A percentile compares a stretch with the other conserved stretches of the same genome.
These are phyloP conservation scores for Columbina picui DNA, from an alignment of 2,113 vertebrate species.

Conservation along the genomic window DNA sequence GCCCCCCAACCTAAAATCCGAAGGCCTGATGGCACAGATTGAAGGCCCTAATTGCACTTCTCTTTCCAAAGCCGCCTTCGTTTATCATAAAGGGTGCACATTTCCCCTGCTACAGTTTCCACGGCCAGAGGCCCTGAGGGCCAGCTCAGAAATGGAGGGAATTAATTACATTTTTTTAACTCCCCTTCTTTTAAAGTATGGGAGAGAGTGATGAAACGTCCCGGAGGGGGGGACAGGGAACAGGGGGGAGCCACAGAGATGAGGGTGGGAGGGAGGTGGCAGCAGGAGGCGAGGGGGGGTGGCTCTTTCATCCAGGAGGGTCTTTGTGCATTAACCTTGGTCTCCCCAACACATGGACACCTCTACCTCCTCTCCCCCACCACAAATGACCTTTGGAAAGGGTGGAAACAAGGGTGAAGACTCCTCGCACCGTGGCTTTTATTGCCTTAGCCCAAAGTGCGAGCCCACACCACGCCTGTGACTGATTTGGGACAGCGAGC, in stretches of 20 bases:
- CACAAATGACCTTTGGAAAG: slow-evolving; percentile 24
- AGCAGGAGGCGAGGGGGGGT: not conserved
- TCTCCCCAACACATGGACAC: not conserved
- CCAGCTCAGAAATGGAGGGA: slow-evolving; percentile 95
- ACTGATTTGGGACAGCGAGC: slow-evolving; percentile 67
- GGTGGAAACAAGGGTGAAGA: not conserved
- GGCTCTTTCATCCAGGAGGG: slow-evolving; percentile 23
- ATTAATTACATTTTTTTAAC: slow-evolving; percentile 96
- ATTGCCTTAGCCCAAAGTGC: not conserved
- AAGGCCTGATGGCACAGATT: slow-evolving; percentile 29
- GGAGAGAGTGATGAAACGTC: slow-evolving; percentile 66
- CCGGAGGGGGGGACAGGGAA: not conserved
- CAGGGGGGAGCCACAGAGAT: slow-evolving; percentile 20
- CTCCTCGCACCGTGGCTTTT: not conserved
- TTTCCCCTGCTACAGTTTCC: slow-evolving; percentile 90
- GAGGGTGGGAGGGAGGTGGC: slow-evolving; percentile 8
- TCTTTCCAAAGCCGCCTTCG: slow-evolving; percentile 77
- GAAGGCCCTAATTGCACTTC: slow-evolving; percentile 73
- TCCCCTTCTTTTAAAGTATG: slow-evolving; percentile 82
- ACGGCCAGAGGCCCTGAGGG: slow-evolving; percentile 86
- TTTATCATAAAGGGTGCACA: slow-evolving; percentile 99
- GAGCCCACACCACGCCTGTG: slow-evolving; percentile 40
- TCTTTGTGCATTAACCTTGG: slow-evolving; percentile 38
- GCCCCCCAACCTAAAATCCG: not conserved
- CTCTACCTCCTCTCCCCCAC: not conserved